Evolutionary conservation across 1,140 invertebrate species (phyloP), one percentile per base, ranked within the genome.

Genomic region (Musca vetustissima): DNA sequence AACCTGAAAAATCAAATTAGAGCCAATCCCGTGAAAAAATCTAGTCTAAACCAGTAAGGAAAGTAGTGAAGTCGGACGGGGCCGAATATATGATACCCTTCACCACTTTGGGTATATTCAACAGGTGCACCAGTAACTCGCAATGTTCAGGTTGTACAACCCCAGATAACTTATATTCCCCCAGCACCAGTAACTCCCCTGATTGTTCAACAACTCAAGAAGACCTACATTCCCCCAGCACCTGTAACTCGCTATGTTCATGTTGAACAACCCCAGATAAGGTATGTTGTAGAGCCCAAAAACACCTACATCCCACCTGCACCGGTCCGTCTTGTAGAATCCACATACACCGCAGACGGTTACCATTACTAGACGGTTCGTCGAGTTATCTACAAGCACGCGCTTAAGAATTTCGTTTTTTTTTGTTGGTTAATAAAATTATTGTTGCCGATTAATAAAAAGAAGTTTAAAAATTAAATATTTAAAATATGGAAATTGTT

Each of bases 281-380:
- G n/a, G n/a, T n/a, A n/a, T n/a, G n/a, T n/a, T n/a, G n/a, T n/a
- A 22, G 65, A 25, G 24, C 76, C 76, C 0, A 72, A 69, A 57
- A 69, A 73, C 68, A 59, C 72, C 22, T 76, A 76, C 66, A 72
- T 75, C 13, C 73, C 75, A 8, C 71, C 74, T 15, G 68, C 71
- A n/a, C n/a, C n/a, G n/a, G n/a, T n/a, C n/a, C n/a, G n/a, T n/a
- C n/a, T n/a, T 68, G 73, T 73, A 7, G 75, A 74, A 24, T 69
- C n/a, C n/a, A n/a, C n/a, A n/a, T n/a, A 55, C n/a, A 25, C 21
- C 52, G 55, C 61, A 21, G 47, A 71, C 55, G 75, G 75, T 49
- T 77, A 77, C 52, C 75, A 71, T 36, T 77, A 77, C 64, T 76
- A 77, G 71, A 77, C 75, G 17, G 75, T 75, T 32, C 75, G 75